Evolutionary conservation across 2,113 vertebrate genomes (phyloP).

Genomic region (Zosterops pallidus): DNA sequence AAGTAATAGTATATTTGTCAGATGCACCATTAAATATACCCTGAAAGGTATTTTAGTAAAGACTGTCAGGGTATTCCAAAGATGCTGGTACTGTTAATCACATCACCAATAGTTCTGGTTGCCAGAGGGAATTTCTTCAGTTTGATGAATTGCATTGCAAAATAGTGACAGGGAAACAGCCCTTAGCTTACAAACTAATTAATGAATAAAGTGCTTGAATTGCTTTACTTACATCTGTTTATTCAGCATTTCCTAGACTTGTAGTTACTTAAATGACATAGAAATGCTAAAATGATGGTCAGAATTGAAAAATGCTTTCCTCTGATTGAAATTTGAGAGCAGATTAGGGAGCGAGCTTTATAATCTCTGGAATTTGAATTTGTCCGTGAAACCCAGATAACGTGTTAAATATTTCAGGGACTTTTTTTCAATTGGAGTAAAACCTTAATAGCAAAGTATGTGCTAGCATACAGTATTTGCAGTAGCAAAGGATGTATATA

Average conservation of each 20-base stretch:
- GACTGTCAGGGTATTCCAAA: neutral
- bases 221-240: neutral
- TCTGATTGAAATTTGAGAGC: neutral
- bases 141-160: constrained; percentile 21
- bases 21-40: neutral
- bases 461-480: neutral
- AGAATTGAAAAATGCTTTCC: neutral
- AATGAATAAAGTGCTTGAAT: constrained; percentile 4
- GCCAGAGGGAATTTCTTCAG: constrained; percentile 1
- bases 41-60: neutral
- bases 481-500: neutral
- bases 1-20: neutral
- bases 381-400: neutral
- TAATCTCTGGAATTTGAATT: neutral
- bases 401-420: neutral
- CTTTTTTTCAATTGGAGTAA: neutral
- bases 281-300: neutral
- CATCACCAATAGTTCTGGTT: neutral
- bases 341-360: neutral
- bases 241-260: neutral
- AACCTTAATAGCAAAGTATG: neutral
- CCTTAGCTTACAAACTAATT: neutral
- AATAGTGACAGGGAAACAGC: neutral
- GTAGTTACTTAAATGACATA: neutral
- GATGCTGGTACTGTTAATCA: neutral